Conservation (phyloP, 2,113 vertebrate genomes). For the Lophotis ruficrista region DNA sequence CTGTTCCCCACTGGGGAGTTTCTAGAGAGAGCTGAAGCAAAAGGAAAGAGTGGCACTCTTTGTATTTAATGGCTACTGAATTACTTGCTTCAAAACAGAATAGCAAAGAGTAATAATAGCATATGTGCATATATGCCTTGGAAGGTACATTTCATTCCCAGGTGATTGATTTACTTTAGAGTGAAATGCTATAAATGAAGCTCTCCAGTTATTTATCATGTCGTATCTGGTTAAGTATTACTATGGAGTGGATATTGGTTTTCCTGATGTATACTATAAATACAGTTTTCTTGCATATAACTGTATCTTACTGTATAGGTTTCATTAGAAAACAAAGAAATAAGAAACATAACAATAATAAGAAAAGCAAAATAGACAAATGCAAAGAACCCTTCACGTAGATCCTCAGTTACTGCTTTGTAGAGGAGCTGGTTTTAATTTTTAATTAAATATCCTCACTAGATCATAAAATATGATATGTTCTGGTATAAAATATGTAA, state of each 20-base stretch:
- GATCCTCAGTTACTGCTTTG: not conserved
- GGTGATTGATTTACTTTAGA: not conserved
- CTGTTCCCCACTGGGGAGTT: not conserved
- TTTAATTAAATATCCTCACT: slow-evolving; percentile 15
- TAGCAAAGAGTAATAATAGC: not conserved
- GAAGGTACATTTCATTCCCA: not conserved
- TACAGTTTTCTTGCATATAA: not conserved
- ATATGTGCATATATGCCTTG: not conserved
- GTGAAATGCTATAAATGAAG: not conserved
- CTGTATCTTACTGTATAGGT: not conserved
- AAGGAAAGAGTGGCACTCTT: not conserved
- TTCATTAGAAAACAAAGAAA: not conserved
- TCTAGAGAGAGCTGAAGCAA: not conserved
- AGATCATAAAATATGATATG: not conserved
- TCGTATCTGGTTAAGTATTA: not conserved
- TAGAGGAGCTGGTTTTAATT: not conserved
- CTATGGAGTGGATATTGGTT: not conserved
- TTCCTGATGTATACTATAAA: not conserved
- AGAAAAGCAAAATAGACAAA: not conserved
- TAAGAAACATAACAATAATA: not conserved
- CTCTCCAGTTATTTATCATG: not conserved
- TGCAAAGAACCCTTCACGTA: not conserved
- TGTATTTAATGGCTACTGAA: not conserved
- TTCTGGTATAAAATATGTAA: not conserved
- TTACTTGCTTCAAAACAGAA: not conserved